Percentiles rank a stretch among this genome's conserved stretches.
phyloP scores from a whole-genome alignment of 53 echinoderm and acorn worm genomes.

The Holothuria leucospilota region DNA sequence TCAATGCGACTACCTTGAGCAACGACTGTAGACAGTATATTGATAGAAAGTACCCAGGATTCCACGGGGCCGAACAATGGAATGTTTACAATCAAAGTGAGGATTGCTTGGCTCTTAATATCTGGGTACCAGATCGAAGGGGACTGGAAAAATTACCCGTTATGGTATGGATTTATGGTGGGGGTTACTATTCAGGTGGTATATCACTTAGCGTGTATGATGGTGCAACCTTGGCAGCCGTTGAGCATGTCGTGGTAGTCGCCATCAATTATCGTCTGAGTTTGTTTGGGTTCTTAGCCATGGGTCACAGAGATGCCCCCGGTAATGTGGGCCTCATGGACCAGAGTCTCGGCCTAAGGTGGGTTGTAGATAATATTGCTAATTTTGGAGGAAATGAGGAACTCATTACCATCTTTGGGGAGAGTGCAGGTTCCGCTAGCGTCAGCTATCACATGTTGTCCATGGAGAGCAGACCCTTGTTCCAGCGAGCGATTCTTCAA shows the following conservation, averaged over 20 bases:
- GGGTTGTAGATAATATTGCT: slow-evolving; percentile 89
- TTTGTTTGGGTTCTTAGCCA: slow-evolving; percentile 83
- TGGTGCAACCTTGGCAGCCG: slow-evolving; percentile 79
- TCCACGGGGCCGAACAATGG: slow-evolving; percentile 84
- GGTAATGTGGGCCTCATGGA: slow-evolving; percentile 94
- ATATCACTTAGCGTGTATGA: slow-evolving; percentile 87
- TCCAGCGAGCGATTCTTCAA: slow-evolving; percentile 81
- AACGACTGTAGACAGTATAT: slow-evolving; percentile 73
- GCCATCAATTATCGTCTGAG: slow-evolving; percentile 91
- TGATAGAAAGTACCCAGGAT: slow-evolving; percentile 70
- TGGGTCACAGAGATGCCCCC: slow-evolving; percentile 79
- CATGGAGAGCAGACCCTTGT: slow-evolving; percentile 62
- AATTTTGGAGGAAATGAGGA: slow-evolving; percentile 81
- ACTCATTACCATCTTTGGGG: slow-evolving; percentile 83
- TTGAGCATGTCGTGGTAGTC: slow-evolving; percentile 83
- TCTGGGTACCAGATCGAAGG: slow-evolving; percentile 74
- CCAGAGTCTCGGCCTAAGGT: slow-evolving; percentile 78
- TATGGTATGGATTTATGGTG: slow-evolving; percentile 99
- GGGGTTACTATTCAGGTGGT: slow-evolving; percentile 79
- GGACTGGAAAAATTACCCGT: slow-evolving; percentile 61
- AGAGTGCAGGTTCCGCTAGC: slow-evolving; percentile 92
- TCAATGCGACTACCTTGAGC: slow-evolving; percentile 69
- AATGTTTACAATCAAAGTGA: slow-evolving; percentile 84
- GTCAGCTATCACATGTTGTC: slow-evolving; percentile 83
- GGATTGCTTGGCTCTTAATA: slow-evolving; percentile 81